These are phyloP conservation scores for Drosophila bocqueti DNA, from an alignment of 1,140 invertebrate genomes.

Conservation along the genomic window DNA sequence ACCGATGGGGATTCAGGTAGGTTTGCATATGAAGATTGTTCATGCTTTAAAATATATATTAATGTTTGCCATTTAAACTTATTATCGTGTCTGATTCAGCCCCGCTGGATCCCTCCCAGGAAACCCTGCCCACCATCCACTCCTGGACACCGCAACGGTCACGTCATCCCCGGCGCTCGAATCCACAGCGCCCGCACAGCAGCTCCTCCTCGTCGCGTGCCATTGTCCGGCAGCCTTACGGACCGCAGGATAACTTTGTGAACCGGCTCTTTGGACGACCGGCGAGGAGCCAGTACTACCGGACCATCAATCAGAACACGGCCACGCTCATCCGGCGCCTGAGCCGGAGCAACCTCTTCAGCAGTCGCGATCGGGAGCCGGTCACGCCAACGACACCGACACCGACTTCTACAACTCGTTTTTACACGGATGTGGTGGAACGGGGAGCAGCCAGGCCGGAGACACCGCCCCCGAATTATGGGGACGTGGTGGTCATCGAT, in stretches of 20 bases:
- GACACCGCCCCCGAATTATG: slow-evolving; percentile 76
- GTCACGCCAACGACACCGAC: slow-evolving; percentile 43
- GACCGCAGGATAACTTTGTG: slow-evolving; percentile 71
- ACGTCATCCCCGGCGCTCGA: slow-evolving; percentile 59
- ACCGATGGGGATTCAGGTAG: slow-evolving; percentile 34
- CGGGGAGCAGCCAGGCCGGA: slow-evolving; percentile 56
- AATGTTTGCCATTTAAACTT: neutral
- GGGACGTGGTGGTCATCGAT: slow-evolving; percentile 77
- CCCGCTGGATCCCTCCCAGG: slow-evolving; percentile 44
- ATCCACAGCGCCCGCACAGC: slow-evolving; percentile 52
- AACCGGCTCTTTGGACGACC: slow-evolving; percentile 77
- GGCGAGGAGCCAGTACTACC: slow-evolving; percentile 76
- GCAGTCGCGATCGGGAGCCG: slow-evolving; percentile 62
- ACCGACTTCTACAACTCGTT: slow-evolving; percentile 42
- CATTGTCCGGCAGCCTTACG: slow-evolving; percentile 63
- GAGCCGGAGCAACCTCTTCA: slow-evolving; percentile 80
- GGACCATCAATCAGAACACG: slow-evolving; percentile 79
- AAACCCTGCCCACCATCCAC: slow-evolving; percentile 53
- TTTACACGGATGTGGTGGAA: slow-evolving; percentile 54
- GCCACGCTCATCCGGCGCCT: slow-evolving; percentile 76
- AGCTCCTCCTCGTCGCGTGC: slow-evolving; percentile 33
- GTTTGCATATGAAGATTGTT: neutral
- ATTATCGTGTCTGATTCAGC: slow-evolving; percentile 10
- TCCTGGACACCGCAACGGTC: slow-evolving; percentile 47
- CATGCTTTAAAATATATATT: neutral